Conservation (phyloP, 2,113 vertebrate genomes). For the Cryptomyrus ogoouensis region DNA sequence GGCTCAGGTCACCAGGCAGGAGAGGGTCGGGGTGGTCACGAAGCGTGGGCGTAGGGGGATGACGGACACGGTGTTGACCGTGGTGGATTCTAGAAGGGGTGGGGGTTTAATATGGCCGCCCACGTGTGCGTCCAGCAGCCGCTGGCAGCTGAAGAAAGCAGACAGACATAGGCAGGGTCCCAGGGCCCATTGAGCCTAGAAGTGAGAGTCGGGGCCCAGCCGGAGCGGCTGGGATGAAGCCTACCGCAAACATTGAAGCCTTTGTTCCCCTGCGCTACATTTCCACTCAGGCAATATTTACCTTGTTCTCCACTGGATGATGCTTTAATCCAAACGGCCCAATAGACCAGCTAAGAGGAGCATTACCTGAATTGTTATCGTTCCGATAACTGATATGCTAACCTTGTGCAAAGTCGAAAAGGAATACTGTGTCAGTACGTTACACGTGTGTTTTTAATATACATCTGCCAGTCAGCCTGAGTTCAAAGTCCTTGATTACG, state of each 20-base stretch:
- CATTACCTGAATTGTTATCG: neutral
- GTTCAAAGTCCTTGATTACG: neutral
- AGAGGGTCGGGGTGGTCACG: neutral
- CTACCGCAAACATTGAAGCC: neutral
- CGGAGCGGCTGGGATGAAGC: neutral
- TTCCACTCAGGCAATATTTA: neutral
- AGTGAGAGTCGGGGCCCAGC: neutral
- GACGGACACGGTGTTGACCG: neutral
- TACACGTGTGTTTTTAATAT: neutral
- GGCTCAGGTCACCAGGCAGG: neutral
- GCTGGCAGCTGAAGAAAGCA: neutral
- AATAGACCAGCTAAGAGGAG: neutral
- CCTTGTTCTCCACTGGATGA: neutral
- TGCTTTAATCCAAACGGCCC: neutral
- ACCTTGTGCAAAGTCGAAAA: neutral
- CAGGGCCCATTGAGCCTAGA: neutral
- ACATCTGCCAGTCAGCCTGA: neutral
- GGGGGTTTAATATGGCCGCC: neutral
- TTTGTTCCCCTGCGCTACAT: neutral
- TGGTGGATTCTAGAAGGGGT: neutral
- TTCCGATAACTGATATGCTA: neutral
- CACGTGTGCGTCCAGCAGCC: neutral
- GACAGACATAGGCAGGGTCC: neutral
- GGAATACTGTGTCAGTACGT: neutral
- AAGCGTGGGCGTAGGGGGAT: neutral